Base-by-base conservation (phyloP, 2,888 invertebrate species). In the Hylaea fasciaria region DNA sequence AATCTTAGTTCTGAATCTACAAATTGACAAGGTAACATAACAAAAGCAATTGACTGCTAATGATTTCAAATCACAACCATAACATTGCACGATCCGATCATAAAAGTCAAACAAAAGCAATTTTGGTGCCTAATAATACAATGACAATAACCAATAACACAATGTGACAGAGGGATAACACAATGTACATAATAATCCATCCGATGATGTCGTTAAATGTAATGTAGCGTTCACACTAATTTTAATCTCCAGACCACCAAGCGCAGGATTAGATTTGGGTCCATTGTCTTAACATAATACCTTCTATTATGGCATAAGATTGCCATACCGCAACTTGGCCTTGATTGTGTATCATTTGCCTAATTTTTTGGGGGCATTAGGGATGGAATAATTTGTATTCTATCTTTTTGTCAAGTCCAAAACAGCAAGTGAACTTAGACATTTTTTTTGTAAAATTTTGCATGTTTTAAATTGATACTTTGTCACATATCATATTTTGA, bases 211-310 rank as follows among this genome's bases (percentile, higher is more conserved):
- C n/a, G n/a, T n/a, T n/a, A n/a, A n/a, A n/a, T 44, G 11, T 12
- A 48, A 48, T 45, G 12, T 28, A 11, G 12, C 32, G 52, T 47
- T 35, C 48, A 58, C 55, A 54, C 60, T 55, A 60, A 51, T 51
- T 60, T 60, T 47, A 51, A 55, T 55, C 53, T 22, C 32, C 13
- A 12, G 55, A 55, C 60, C 60, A 55, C 60, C 60, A 47, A 45
- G 60, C 16, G 46, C 32, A 4, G 50, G 43, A 51, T 60, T 60
- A 60, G 51, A 22, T 44, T 47, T 8, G 32, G 3, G 7, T 11
- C 60, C 55, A 60, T 60, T 60, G 60, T 60, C 41, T 60, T 55
- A 50, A 3, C 37, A 17, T 59, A 49, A 59, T 46, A 41, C 54
- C 60, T 8, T 51, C 45, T 37, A 55, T 54, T 59, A 54, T 39